Evolutionary conservation across 2,113 vertebrate species (phyloP), one percentile per base, ranked within the genome.

Genomic region (Heliornis fulica): DNA sequence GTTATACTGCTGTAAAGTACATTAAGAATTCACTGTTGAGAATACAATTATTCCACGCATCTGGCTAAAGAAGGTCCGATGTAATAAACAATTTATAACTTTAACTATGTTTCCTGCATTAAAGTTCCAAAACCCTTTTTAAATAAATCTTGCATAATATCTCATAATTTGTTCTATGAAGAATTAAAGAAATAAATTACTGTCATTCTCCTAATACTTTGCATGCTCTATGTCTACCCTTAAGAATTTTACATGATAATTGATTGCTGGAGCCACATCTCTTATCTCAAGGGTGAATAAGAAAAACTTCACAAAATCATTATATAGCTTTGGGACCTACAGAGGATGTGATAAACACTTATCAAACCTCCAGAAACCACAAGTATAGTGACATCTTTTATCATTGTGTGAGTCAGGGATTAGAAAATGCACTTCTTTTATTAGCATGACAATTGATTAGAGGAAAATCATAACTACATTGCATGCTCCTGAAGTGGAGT

Each of bases 1-100:
- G 97, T 96, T 94, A 87, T 93, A 78, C 87, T 83, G 64, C 80
- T 96, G 34, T 46, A 94, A 97, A 97, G 83, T 94, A 81, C 50
- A 93, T 95, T 97, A 92, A 92, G 54, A 68, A 91, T 91, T 91
- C 71, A 61, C 51, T 61, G 32, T 46, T 85, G 51, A 84, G 60
- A 89, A 92, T 60, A 74, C 8, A 83, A n/a, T 64, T 78, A 83
- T 79, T 90, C 38, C 63, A 89, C 29, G 78, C 21, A 85, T 50
- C 71, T 90, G 46, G 22, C 40, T 74, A 93, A 94, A 61, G 38
- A 82, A 82, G 17, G 7, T 11, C n/a, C 64, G 94, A 76, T 68
- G 20, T 50, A 83, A 94, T 72, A 97, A 97, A 96, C 63, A 96
- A 90, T 46, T 84, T 87, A 88, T 88, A 85, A 94, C 40, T 93